These are phyloP conservation scores for Cancer borealis DNA, from an alignment of 2,888 invertebrate species.

Conservation along the genomic window DNA sequence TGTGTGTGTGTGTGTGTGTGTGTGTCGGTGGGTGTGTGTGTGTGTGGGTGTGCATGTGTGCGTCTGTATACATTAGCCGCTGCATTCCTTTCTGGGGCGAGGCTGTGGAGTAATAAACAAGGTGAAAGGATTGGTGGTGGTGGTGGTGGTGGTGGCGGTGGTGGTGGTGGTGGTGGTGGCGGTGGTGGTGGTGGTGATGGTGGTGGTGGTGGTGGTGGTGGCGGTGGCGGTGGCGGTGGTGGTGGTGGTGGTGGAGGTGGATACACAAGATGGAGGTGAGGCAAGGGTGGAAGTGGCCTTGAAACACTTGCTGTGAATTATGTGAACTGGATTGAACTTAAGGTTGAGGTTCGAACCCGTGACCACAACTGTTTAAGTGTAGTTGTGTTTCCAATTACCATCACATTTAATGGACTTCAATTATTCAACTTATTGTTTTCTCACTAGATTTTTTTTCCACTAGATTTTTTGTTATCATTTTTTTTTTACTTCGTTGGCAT, in stretches of 20 bases:
- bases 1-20: neutral
- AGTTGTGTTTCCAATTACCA: neutral
- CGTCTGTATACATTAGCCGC: neutral
- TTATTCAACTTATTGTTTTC: neutral
- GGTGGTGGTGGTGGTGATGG: neutral
- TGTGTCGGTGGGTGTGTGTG: neutral
- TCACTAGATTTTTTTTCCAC: neutral
- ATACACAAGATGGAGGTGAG: neutral
- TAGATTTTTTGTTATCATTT: neutral
- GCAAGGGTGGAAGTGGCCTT: neutral
- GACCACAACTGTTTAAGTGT: neutral
- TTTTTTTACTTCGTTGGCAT: neutral
- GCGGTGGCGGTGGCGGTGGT: no score
- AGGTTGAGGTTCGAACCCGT: neutral
- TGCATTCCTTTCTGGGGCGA: neutral
- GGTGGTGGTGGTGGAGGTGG: neutral
- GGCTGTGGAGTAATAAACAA: neutral
- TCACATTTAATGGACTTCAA: neutral
- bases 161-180: no score
- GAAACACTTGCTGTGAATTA: neutral
- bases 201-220: no score
- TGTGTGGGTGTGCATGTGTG: neutral
- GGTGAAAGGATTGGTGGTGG: neutral
- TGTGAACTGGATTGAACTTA: neutral
- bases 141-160: no score